Evolutionary conservation across 2,797 vertebrate species (phyloP).

Genomic region (Falco concolor): DNA sequence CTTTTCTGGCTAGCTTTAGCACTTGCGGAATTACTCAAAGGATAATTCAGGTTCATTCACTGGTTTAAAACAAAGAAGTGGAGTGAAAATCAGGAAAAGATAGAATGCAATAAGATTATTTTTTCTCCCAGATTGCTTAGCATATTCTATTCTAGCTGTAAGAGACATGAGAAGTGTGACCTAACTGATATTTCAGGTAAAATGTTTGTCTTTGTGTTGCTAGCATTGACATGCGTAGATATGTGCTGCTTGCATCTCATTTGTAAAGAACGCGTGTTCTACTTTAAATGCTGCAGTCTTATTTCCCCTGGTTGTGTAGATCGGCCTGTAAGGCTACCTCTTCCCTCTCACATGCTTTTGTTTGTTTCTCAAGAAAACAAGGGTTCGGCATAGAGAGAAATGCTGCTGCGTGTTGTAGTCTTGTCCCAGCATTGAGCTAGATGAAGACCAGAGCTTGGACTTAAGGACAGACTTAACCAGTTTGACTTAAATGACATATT

Average conservation of each 20-base stretch:
- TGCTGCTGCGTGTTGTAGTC: not conserved
- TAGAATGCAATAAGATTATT: not conserved
- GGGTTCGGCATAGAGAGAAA: not conserved
- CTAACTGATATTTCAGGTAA: not conserved
- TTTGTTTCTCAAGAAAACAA: not conserved
- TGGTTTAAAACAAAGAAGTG: not conserved
- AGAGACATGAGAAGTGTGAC: not conserved
- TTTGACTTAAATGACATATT: not conserved
- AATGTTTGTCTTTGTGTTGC: not conserved
- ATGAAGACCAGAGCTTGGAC: not conserved
- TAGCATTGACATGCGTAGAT: not conserved
- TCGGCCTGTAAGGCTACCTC: not conserved
- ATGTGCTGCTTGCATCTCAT: rapidly evolving
- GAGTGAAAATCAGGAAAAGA: not conserved
- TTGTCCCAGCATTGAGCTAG: not conserved
- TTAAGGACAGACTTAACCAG: not conserved
- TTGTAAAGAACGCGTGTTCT: not conserved
- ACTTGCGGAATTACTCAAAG: not conserved
- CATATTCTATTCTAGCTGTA: not conserved
- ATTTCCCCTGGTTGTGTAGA: not conserved
- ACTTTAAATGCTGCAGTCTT: not conserved
- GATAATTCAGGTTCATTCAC: not conserved
- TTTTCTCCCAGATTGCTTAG: not conserved
- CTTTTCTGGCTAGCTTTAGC: not conserved
- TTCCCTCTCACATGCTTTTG: not conserved